Conservation (phyloP, 2,797 vertebrate species). For the Lutjanus campechanus region DNA sequence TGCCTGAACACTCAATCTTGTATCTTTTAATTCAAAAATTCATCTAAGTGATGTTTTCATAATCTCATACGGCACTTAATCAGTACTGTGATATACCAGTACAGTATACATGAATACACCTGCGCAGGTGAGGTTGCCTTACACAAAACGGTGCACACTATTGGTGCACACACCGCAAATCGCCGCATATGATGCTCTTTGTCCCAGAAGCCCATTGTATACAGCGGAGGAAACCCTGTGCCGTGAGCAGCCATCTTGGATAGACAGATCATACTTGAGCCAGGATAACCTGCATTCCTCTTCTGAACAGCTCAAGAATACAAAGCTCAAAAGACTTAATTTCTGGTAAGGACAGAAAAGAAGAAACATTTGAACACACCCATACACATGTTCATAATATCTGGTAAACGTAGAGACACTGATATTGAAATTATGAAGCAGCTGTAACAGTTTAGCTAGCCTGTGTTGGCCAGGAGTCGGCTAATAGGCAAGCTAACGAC, state of each 20-base stretch:
- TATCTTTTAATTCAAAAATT: not conserved
- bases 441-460: constrained; percentile 23
- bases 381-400: not conserved
- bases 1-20: not conserved
- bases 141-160: not conserved
- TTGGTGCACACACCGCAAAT: constrained; percentile 47
- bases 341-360: constrained; percentile 73
- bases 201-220: constrained; percentile 87
- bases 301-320: constrained; percentile 69
- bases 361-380: not conserved
- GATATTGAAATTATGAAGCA: constrained; percentile 4
- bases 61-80: not conserved
- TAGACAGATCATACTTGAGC: constrained; percentile 79
- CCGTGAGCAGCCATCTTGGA: constrained; percentile 92
- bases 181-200: constrained; percentile 82
- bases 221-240: constrained; percentile 95
- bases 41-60: not conserved
- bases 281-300: constrained; percentile 84
- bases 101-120: constrained; percentile 40
- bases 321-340: constrained; percentile 57
- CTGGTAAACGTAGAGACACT: not conserved
- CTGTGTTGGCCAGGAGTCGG: constrained; percentile 55
- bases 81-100: too few species aligned
- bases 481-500: constrained; percentile 67
- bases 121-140: constrained; percentile 62